phyloP scores from a whole-genome alignment of 2,797 vertebrate genomes.

The Myripristis murdjan region DNA sequence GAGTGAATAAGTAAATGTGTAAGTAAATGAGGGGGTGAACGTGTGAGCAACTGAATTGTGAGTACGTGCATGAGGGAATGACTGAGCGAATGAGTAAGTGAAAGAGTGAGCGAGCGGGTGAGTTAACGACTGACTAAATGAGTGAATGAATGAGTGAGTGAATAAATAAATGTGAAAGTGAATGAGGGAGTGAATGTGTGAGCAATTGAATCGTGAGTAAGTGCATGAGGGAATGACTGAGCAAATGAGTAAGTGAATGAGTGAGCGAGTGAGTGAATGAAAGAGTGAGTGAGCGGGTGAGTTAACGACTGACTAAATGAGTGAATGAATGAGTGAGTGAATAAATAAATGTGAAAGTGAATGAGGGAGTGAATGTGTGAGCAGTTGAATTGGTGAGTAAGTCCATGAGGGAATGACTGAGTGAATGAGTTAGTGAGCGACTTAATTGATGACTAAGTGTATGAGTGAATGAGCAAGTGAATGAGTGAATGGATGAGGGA shows the following conservation, averaged over 20 bases:
- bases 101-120: neutral
- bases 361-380: conserved; percentile 19
- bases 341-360: too few species aligned
- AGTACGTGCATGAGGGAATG: conserved; percentile 17
- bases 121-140: neutral
- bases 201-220: neutral
- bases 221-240: too few species aligned
- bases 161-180: neutral
- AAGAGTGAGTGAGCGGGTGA: too few species aligned
- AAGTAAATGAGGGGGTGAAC: neutral
- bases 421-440: too few species aligned
- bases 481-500: conserved; percentile 2
- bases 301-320: too few species aligned
- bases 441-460: neutral
- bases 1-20: too few species aligned
- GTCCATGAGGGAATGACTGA: neutral
- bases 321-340: too few species aligned
- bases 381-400: neutral
- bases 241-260: too few species aligned
- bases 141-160: conserved; percentile 17
- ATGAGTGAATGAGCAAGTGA: conserved; percentile 19
- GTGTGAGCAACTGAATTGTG: too few species aligned
- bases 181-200: too few species aligned
- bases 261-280: too few species aligned
- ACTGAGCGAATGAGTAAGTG: conserved; percentile 17